phyloP scores from a whole-genome alignment of 2,797 vertebrate species.

The Novumbra hubbsi region DNA sequence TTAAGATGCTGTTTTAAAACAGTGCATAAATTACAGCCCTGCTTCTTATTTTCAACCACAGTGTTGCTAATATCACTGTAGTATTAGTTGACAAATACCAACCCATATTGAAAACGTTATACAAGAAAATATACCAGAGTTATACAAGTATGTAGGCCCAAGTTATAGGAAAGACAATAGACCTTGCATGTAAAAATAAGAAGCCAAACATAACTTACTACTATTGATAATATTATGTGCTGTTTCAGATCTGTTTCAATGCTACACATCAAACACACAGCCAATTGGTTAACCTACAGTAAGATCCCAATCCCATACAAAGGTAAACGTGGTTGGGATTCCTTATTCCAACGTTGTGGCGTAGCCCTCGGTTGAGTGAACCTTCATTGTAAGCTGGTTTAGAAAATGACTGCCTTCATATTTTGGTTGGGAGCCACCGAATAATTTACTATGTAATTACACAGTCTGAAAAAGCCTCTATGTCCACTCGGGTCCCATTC shows the following conservation, averaged over 20 bases:
- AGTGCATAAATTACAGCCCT: constrained; percentile 29
- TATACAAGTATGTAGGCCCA: not conserved
- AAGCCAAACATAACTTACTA: not conserved
- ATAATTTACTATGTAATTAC: constrained; percentile 79
- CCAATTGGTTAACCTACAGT: not conserved
- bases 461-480: constrained; percentile 66
- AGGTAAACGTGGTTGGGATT: constrained; percentile 1
- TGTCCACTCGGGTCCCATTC: constrained; percentile 65
- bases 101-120: not conserved
- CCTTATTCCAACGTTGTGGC: constrained; percentile 27
- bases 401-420: constrained; percentile 74
- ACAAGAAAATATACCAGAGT: not conserved
- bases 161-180: constrained; percentile 18
- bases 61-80: constrained; percentile 37
- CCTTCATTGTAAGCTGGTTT: constrained; percentile 69
- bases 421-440: constrained; percentile 69
- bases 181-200: not conserved
- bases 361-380: constrained; percentile 48
- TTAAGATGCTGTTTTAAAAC: constrained; percentile 29
- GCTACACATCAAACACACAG: not conserved
- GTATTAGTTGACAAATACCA: constrained; percentile 1
- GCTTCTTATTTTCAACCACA: constrained; percentile 36
- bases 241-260: not conserved
- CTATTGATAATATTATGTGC: not conserved
- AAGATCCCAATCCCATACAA: no score